These are phyloP conservation scores for Hermodice carunculata DNA, from an alignment of 2,888 invertebrate genomes.

Conservation along the genomic window DNA sequence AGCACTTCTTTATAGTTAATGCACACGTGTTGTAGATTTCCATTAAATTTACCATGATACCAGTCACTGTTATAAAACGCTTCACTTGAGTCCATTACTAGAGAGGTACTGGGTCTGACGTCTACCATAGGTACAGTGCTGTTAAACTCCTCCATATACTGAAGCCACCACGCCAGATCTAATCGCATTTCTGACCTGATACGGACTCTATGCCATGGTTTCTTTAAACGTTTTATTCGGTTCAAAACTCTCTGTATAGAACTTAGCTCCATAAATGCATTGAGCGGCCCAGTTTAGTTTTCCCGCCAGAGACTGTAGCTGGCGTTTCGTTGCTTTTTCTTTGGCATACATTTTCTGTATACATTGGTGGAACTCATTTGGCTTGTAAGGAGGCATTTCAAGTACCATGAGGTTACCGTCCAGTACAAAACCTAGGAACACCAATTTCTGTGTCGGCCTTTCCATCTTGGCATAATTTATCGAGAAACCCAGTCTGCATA, in stretches of 20 bases:
- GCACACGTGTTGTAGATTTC: not conserved
- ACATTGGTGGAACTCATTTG: not conserved
- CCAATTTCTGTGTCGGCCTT: not conserved
- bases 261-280: too few species aligned
- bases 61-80: not conserved
- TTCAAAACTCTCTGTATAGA: too few species aligned
- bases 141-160: not conserved
- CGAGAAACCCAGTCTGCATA: slow-evolving; percentile 5
- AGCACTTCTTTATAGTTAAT: slow-evolving; percentile 8
- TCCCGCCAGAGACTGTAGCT: not conserved
- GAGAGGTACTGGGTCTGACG: not conserved
- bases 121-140: not conserved
- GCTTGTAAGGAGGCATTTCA: not conserved
- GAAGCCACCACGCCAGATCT: slow-evolving; percentile 6
- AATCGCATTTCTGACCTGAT: not conserved
- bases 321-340: not conserved
- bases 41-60: not conserved
- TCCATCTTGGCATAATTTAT: slow-evolving; percentile 11
- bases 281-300: too few species aligned
- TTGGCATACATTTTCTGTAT: not conserved
- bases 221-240: too few species aligned
- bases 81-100: not conserved
- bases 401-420: not conserved
- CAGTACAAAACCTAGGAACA: slow-evolving; percentile 2
- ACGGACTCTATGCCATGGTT: too few species aligned